Evolutionary conservation across 2,888 invertebrate species (phyloP), one percentile per base, ranked within the genome.

Genomic region (Thecocarcelia acutangulata): DNA sequence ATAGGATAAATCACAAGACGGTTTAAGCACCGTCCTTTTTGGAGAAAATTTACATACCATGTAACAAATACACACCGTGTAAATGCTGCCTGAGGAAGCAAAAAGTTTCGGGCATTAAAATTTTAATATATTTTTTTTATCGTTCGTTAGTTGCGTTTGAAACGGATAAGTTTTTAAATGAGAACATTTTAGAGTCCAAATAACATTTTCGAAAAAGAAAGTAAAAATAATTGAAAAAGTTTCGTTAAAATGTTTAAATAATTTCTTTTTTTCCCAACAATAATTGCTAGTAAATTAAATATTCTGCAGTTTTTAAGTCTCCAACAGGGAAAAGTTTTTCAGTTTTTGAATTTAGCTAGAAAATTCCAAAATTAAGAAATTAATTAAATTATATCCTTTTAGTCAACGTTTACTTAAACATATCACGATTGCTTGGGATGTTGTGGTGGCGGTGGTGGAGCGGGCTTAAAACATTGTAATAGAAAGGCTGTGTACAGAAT

Each of bases 401-500:
- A 58, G 40, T n/a, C 69, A 21, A n/a, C 69, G 44, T 24, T 74
- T 83, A 82, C 13, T 73, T 82, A 84, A 83, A 79, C 84, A 85
- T 85, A 88, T 90, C 89, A 90, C 88, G 90, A 89, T 84, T 91
- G 91, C 84, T 91, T 91, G 44, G 88, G 89, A 87, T 91, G 90
- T 85, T 89, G 90, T 46, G 89, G 89, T 13, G 94, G 92, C 50
- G 94, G 92, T 37, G 93, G 92, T 19, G 94, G 93, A 82, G 94
- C 93, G 66, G 95, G 93, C 87, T 96, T 96, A 91, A 97, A 97
- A 90, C 97, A 97, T 90, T 97, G 97, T 85, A 97, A 92, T 83
- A 97, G 92, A 91, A 97, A 97, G 74, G 96, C 95, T 15, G 97
- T 97, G 91, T 97, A 97, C 91, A 97, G 93, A 48, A 97, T 93